Evolutionary conservation across 2,113 vertebrate genomes (phyloP), one percentile per base, ranked within the genome.

Genomic region (Herpetotheres cachinnans): DNA sequence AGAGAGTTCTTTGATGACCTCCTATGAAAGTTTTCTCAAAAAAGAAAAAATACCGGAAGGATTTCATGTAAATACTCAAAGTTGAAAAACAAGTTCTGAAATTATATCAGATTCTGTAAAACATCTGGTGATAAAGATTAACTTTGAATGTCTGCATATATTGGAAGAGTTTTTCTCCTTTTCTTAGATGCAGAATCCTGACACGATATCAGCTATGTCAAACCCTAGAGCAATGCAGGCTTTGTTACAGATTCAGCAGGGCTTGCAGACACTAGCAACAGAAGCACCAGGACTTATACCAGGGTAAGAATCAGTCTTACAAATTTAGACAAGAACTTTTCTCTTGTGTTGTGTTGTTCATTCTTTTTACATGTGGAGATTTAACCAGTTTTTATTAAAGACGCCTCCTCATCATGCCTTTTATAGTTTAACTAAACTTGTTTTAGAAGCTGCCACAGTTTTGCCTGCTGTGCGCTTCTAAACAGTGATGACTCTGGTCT

Each of bases 141-240:
- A 20, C 32, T 36, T 81, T 42, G 27, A 72, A 63, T 7, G 25
- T 34, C 9, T 87, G 34, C n/a, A 21, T 46, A 7, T 40, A 42
- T 42, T 42, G 42, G 42, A 52, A 76, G 27, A 16, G 29, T 95
- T 95, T 97, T 66, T 97, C 44, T 98, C n/a, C 25, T 86, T 54
- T 93, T 89, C 61, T 79, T 95, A 99, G 99, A 99, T 99, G 99
- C 99, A 99, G 98, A 99, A 98, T 97, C 98, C 99, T 80, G 99
- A 99, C 95, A 98, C 99, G 0, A 97, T 99, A 86, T 98, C 98
- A 20, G 98, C 98, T 65, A 99, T 99, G 99, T 98, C 98, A 84
- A 99, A 99, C 73, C 99, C 99, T 83, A 98, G 98, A 98, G 99
- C 99, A 63, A 99, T 99, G 99, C 98, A 99, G 94, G 99, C 99